Evolutionary conservation across 2,797 vertebrate genomes (phyloP).

Genomic region (Sylvia borin): DNA sequence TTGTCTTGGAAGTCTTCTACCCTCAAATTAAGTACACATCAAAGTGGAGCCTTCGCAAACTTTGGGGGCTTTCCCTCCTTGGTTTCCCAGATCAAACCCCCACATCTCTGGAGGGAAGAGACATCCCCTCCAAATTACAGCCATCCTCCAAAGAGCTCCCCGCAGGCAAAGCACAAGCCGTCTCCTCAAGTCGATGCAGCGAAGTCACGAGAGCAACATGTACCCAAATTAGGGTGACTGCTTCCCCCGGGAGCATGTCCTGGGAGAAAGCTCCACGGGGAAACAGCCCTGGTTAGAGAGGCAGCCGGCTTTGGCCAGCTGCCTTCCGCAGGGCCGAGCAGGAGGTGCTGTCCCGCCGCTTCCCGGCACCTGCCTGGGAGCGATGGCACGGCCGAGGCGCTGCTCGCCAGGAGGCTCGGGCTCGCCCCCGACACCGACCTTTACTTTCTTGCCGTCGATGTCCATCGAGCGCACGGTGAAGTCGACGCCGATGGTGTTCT

Average conservation of each 20-base stretch:
- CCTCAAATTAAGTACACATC: not conserved
- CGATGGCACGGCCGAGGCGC: fast-evolving
- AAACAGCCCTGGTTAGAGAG: not conserved
- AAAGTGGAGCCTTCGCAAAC: not conserved
- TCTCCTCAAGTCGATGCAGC: not conserved
- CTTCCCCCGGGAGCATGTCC: not conserved
- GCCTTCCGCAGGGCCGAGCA: not conserved
- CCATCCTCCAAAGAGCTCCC: not conserved
- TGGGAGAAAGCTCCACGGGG: not conserved
- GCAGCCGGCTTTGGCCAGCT: fast-evolving
- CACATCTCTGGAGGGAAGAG: not conserved
- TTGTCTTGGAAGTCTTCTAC: not conserved
- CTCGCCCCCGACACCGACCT: constrained; percentile 75
- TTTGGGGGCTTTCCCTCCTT: not conserved
- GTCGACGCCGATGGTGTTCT: constrained; percentile 96
- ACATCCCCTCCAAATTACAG: not conserved
- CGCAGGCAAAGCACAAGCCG: fast-evolving
- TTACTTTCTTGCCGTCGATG: constrained; percentile 91
- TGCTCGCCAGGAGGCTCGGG: not conserved
- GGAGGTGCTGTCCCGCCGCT: not conserved
- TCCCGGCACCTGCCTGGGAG: fast-evolving
- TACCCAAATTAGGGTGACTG: not conserved
- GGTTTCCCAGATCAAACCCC: not conserved
- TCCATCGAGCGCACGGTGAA: constrained; percentile 91
- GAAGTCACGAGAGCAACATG: fast-evolving